These are phyloP conservation scores for Tragelaphus imberbis DNA, from an alignment of 2,113 vertebrate species.

Conservation along the genomic window DNA sequence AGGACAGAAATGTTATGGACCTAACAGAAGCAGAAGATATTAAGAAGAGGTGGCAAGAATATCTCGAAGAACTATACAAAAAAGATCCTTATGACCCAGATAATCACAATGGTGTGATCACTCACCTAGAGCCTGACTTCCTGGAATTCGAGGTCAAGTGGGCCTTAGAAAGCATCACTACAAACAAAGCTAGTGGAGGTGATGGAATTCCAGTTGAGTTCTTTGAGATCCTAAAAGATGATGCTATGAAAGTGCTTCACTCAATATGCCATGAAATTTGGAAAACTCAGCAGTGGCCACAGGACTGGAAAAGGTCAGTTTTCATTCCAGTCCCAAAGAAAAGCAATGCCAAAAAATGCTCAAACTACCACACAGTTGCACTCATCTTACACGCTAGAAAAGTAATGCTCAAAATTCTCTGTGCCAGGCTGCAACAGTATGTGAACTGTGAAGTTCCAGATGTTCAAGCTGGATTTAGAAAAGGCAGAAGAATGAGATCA, in stretches of 20 bases:
- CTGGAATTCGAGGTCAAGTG: neutral
- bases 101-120: neutral
- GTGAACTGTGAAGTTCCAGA: neutral
- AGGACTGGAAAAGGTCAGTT: neutral
- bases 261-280: neutral
- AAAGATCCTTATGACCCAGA: neutral
- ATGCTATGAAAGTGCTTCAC: neutral
- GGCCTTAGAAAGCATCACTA: neutral
- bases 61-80: neutral
- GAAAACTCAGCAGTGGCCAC: neutral
- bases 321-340: neutral
- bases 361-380: neutral
- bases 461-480: neutral
- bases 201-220: neutral
- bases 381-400: neutral
- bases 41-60: neutral
- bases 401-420: neutral
- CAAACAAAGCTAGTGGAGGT: neutral
- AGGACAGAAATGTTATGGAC: neutral
- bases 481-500: neutral
- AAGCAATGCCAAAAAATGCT: neutral
- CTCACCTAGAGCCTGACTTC: neutral
- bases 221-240: neutral
- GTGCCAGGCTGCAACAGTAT: neutral
- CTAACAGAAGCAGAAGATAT: neutral